phyloP scores from a whole-genome alignment of 2,888 invertebrate genomes.

The Heliconius cydno region DNA sequence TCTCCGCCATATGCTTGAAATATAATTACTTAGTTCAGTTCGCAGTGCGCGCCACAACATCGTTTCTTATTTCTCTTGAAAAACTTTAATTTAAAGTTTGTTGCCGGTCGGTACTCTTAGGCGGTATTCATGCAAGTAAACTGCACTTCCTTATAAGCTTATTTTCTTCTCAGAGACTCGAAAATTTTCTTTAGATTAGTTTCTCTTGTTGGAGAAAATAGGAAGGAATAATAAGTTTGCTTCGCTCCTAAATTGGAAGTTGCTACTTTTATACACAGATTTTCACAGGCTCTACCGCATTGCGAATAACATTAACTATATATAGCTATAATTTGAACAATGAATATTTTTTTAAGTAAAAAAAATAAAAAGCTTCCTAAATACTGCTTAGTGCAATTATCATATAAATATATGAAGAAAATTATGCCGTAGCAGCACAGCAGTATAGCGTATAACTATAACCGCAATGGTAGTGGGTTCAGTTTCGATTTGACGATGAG shows the following conservation, averaged over 20 bases:
- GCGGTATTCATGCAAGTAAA: constrained; percentile 75
- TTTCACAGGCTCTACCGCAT: constrained; percentile 51
- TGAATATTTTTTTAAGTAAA: not conserved
- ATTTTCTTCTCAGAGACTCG: constrained; percentile 78
- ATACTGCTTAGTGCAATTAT: too few species aligned
- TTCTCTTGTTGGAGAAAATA: constrained; percentile 81
- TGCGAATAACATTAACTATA: constrained; percentile 48
- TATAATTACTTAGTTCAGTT: constrained; percentile 37
- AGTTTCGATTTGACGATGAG: too few species aligned
- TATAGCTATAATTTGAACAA: too few species aligned
- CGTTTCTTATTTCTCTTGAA: constrained; percentile 64
- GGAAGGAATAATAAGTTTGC: constrained; percentile 78
- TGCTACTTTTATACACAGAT: constrained; percentile 64
- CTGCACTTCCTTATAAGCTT: constrained; percentile 81
- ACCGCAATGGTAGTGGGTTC: too few species aligned
- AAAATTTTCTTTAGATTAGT: constrained; percentile 84
- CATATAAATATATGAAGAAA: too few species aligned
- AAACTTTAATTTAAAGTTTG: constrained; percentile 81
- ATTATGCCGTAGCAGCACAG: too few species aligned
- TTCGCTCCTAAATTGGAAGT: constrained; percentile 76
- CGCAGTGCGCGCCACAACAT: constrained; percentile 47
- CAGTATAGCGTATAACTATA: too few species aligned
- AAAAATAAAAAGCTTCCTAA: too few species aligned
- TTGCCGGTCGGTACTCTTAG: constrained; percentile 65
- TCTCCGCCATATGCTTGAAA: constrained; percentile 22